A percentile compares a stretch with the other conserved stretches of the same genome.
These are phyloP conservation scores for Prietella phreatophila DNA, from an alignment of 2,113 vertebrate species.

Conservation along the genomic window DNA sequence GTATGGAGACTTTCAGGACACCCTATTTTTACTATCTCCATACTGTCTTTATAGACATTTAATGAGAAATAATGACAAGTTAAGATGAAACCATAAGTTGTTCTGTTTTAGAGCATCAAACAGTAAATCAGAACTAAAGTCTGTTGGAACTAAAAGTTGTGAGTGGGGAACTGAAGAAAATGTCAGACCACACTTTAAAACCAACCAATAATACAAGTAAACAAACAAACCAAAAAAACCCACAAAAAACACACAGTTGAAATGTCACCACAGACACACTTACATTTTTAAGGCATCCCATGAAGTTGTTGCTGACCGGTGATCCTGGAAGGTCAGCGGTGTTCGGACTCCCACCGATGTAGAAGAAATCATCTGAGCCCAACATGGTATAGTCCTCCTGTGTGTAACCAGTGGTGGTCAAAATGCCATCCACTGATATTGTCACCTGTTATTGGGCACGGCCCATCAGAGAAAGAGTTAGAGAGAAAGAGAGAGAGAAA, in stretches of 20 bases:
- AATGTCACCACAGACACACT: slow-evolving; percentile 59
- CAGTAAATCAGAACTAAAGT: not conserved
- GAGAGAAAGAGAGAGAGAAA: slow-evolving; percentile 44
- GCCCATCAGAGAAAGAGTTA: slow-evolving; percentile 44
- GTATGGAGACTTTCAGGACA: too few relatives aligned
- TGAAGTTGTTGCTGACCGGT: slow-evolving; percentile 96
- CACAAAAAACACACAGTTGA: too few relatives aligned
- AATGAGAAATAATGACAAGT: not conserved
- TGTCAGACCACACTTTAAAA: not conserved
- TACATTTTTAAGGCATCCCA: slow-evolving; percentile 94
- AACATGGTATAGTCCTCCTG: slow-evolving; percentile 92
- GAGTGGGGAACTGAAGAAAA: not conserved
- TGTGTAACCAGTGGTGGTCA: slow-evolving; percentile 89
- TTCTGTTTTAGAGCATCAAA: not conserved
- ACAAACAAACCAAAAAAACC: too few relatives aligned
- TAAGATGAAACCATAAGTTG: not conserved
- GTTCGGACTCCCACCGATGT: slow-evolving; percentile 91
- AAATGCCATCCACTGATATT: slow-evolving; percentile 91
- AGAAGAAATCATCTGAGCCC: slow-evolving; percentile 94
- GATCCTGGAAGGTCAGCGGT: slow-evolving; percentile 90
- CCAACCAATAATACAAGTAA: not conserved
- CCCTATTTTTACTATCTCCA: too few relatives aligned
- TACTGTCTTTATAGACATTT: not conserved
- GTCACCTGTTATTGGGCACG: slow-evolving; percentile 74
- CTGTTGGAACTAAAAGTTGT: not conserved